A percentile compares a stretch with the other conserved stretches of the same genome.
phyloP scores from a whole-genome alignment of 2,113 vertebrate species.

The Martes martes region DNA sequence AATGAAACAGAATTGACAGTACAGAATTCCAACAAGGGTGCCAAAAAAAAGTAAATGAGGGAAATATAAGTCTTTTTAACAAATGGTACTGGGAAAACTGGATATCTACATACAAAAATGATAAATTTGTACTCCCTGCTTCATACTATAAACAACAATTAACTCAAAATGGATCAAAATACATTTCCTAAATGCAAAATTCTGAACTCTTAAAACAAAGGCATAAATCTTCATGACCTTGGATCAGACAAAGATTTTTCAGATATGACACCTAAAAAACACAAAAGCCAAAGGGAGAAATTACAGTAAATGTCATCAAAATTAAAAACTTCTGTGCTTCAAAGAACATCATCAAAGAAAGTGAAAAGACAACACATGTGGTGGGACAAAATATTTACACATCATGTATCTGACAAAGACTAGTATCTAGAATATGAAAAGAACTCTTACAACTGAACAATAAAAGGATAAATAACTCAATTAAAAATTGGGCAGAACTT shows the following conservation, averaged over 20 bases:
- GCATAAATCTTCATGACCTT: not conserved
- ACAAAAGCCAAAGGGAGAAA: not conserved
- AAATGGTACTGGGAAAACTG: not conserved
- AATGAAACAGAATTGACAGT: not conserved
- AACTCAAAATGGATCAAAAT: not conserved
- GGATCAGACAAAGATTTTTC: not conserved
- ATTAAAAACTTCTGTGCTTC: not conserved
- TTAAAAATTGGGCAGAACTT: not conserved
- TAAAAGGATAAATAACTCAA: not conserved
- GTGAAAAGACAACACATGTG: not conserved
- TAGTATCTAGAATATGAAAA: not conserved
- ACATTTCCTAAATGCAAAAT: not conserved
- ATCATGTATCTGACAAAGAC: not conserved
- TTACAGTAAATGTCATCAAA: not conserved
- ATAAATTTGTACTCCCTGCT: not conserved
- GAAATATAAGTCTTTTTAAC: not conserved
- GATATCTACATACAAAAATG: not conserved
- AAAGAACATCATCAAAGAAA: not conserved
- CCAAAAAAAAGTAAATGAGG: not conserved
- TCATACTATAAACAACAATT: not conserved
- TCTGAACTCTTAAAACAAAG: not conserved
- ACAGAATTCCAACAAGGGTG: not conserved
- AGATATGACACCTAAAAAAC: not conserved
- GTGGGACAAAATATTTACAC: not conserved
- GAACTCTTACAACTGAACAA: not conserved